phyloP scores from a whole-genome alignment of 92 coral and sea anemone genomes.

The Desmophyllum pertusum region DNA sequence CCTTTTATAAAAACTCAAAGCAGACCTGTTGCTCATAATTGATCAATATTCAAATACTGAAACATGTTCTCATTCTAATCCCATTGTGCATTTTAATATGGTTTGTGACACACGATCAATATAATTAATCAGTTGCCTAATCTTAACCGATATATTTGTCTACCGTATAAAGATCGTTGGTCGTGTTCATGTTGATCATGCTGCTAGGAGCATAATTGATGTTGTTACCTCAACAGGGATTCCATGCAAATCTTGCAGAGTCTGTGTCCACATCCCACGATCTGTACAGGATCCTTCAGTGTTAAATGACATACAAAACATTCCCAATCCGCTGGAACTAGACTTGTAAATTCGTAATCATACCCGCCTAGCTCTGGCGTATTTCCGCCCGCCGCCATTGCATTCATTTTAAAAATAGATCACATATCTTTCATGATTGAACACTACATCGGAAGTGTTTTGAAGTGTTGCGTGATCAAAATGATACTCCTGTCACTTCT shows the following conservation, averaged over 20 bases:
- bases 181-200: neutral
- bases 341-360: conserved; percentile 49
- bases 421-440: neutral
- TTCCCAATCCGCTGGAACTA: conserved; percentile 55
- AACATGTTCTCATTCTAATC: neutral
- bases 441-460: neutral
- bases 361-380: conserved; percentile 31
- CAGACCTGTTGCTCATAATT: neutral
- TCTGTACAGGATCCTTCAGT: conserved; percentile 62
- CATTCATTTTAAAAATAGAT: no score
- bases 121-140: neutral
- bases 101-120: neutral
- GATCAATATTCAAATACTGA: neutral
- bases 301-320: conserved; percentile 60
- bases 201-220: neutral
- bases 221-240: conserved; percentile 47
- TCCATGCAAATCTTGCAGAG: conserved; percentile 70
- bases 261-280: conserved; percentile 72
- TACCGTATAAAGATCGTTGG: neutral
- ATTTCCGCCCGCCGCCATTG: conserved; percentile 8
- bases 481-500: neutral
- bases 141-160: neutral
- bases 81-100: neutral
- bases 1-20: neutral
- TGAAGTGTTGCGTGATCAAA: conserved; percentile 2